A percentile compares a stretch with the other conserved stretches of the same genome.
phyloP scores from a whole-genome alignment of 1,140 invertebrate species.

The Zaprionus ghesquierei region DNA sequence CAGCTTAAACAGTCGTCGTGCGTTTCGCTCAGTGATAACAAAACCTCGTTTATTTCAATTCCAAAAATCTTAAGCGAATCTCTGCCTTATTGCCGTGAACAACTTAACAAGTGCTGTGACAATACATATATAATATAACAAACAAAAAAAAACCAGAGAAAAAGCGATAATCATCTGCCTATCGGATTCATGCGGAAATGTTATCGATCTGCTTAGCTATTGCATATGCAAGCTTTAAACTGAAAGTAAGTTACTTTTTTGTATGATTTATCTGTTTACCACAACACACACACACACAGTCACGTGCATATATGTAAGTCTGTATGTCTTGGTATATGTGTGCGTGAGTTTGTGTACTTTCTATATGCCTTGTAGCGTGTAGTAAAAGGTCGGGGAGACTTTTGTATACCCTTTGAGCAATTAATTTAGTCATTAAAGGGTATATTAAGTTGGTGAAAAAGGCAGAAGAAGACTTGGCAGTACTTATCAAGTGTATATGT shows the following conservation, averaged over 20 bases:
- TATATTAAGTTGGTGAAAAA: too few relatives aligned
- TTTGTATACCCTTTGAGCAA: too few relatives aligned
- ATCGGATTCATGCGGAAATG: conserved; percentile 10
- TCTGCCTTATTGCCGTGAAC: background rate
- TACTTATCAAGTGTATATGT: background rate
- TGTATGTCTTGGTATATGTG: conserved; percentile 5
- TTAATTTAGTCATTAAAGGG: too few relatives aligned
- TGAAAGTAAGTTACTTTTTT: conserved; percentile 15
- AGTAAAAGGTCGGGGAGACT: conserved; percentile 28
- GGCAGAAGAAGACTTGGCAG: too few relatives aligned
- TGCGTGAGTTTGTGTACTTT: too few relatives aligned
- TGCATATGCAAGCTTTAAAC: background rate
- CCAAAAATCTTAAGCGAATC: conserved; percentile 10
- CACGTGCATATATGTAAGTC: background rate
- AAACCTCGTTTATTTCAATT: conserved; percentile 32
- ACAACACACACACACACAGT: background rate
- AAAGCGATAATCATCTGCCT: background rate
- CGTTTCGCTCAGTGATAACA: conserved; percentile 65
- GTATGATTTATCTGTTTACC: background rate
- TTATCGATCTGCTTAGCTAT: background rate
- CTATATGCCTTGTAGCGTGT: too few relatives aligned
- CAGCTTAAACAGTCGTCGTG: conserved; percentile 55
- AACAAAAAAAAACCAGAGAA: conserved; percentile 15
- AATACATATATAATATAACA: conserved; percentile 26
- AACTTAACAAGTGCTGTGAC: conserved; percentile 54